A percentile compares a stretch with the other conserved stretches of the same genome.
phyloP scores from a whole-genome alignment of 2,888 invertebrate genomes.

The Ochropacha duplaris region DNA sequence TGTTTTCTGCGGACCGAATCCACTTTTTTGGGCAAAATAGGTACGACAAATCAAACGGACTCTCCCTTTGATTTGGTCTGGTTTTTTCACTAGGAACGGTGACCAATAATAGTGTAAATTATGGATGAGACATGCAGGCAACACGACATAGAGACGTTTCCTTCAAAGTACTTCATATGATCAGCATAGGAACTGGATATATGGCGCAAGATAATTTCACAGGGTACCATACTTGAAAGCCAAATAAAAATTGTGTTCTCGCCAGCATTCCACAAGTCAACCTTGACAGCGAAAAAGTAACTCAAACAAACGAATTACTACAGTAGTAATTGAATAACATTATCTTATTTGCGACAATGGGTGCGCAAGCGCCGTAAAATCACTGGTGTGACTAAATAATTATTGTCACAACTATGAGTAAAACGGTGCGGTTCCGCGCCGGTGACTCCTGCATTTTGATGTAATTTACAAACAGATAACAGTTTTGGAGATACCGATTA shows the following conservation, averaged over 20 bases:
- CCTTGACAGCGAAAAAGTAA: conserved; percentile 24
- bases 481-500: not conserved
- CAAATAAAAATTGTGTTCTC: not conserved
- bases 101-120: too few relatives aligned
- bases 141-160: too few relatives aligned
- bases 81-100: too few relatives aligned
- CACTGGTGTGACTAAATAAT: conserved; percentile 2
- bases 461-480: not conserved
- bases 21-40: too few relatives aligned
- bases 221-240: not conserved
- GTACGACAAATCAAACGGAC: too few relatives aligned
- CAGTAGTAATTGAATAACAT: conserved; percentile 32
- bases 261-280: conserved; percentile 10
- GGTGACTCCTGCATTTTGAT: conserved; percentile 4
- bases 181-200: too few relatives aligned
- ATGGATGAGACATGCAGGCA: too few relatives aligned
- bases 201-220: not conserved
- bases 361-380: conserved; percentile 10
- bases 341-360: conserved; percentile 24
- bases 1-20: too few relatives aligned
- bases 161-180: too few relatives aligned
- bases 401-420: conserved; percentile 26
- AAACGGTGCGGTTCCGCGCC: conserved; percentile 36
- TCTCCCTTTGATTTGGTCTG: too few relatives aligned
- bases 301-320: conserved; percentile 28